Base-by-base conservation (phyloP, 2,113 vertebrate species). In the Nyctibius bracteatus region DNA sequence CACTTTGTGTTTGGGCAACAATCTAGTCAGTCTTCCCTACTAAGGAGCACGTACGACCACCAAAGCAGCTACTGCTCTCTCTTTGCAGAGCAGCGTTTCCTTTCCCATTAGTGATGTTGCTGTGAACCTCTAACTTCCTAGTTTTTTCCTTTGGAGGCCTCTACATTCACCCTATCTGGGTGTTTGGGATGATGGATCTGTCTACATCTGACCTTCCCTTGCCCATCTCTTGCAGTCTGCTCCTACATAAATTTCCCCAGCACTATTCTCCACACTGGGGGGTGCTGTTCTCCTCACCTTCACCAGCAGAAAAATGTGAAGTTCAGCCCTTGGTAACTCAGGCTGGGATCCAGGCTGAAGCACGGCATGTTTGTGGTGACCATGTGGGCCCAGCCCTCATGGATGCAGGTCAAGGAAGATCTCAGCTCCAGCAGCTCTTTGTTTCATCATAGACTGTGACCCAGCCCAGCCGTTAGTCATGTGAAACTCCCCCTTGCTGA, bases 1-100 rank as follows among this genome's bases (percentile, higher is more conserved):
- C 31, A 27, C 6, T 51, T 44, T 0, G 0, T 51, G 9, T 44
- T 77, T 2, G 1, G 28, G 22, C 41, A 62, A 54, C 2, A 12
- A 39, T 24, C 35, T 15, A 14, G 46, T 33, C 23, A 47, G 6
- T 27, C 16, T 57, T 87, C 25, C 49, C 30, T 47, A 6, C 12
- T 37, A 21, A 51, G 30, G 25, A 65, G 14, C 23, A 43, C 55
- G 6, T 86, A 70, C 8, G 1, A 79, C 15, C 35, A 62, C 47
- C 31, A 62, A 47, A 55, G 17, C 1, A 27, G 41, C 8, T 24
- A 31, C 24, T 31, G 1, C 6, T 46, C 23, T 82, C 85, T 25
- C 55, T 68, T 43, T 63, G 22, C 35, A 54, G 33, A 73, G 13
- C 33, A 51, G 30, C 2, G 2, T 68, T 81, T 62, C 33, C 14